phyloP scores from a whole-genome alignment of 2,113 vertebrate genomes.

The Urocitellus parryii region DNA sequence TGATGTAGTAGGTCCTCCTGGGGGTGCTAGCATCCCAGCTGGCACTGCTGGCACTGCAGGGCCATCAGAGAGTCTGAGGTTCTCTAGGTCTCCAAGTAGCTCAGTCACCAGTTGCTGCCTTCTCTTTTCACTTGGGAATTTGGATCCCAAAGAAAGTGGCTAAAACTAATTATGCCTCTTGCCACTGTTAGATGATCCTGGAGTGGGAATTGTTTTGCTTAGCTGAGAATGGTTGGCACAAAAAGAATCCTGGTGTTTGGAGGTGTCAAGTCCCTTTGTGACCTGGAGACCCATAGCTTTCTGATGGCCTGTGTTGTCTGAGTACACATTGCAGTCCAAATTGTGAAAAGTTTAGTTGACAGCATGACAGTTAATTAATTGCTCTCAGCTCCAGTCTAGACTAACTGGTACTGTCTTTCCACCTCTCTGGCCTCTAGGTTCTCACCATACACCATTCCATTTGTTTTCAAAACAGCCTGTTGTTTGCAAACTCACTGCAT shows the following conservation, averaged over 20 bases:
- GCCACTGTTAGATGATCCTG: not conserved
- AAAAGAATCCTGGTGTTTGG: constrained; percentile 21
- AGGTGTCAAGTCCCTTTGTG: not conserved
- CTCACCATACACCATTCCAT: not conserved
- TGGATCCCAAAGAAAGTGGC: constrained; percentile 74
- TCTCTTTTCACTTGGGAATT: not conserved
- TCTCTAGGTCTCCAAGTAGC: constrained; percentile 63
- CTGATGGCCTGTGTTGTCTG: constrained; percentile 68
- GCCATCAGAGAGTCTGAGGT: constrained; percentile 79
- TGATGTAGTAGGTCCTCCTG: constrained; percentile 89
- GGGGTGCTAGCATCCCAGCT: not conserved
- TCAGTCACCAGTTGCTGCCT: constrained; percentile 34
- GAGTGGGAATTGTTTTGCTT: constrained; percentile 33
- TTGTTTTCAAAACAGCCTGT: constrained; percentile 70
- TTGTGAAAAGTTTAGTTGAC: constrained; percentile 62
- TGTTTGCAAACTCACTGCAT: constrained; percentile 86
- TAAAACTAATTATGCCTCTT: constrained; percentile 71
- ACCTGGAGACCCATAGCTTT: constrained; percentile 63
- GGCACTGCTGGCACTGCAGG: constrained; percentile 67
- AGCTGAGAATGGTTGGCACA: not conserved
- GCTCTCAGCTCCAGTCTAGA: constrained; percentile 52
- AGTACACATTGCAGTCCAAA: constrained; percentile 53
- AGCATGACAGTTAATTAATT: constrained; percentile 81
- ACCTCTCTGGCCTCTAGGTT: constrained; percentile 47
- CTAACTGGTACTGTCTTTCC: constrained; percentile 66